Conservation (phyloP, 2,888 invertebrate species). For the Gasteruption jaculator region DNA sequence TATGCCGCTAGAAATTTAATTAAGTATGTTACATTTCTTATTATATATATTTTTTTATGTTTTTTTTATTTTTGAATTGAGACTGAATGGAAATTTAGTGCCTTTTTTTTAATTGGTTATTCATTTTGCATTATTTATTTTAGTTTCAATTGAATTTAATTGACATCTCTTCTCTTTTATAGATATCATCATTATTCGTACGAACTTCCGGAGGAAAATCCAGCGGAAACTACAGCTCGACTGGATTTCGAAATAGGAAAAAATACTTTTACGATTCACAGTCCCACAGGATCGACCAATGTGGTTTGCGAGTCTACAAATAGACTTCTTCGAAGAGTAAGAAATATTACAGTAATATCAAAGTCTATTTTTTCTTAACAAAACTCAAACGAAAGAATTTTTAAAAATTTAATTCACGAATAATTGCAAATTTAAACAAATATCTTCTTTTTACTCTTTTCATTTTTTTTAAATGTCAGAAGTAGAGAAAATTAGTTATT, state of each 20-base stretch:
- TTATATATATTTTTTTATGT: conserved; percentile 7
- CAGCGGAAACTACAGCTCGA: conserved; percentile 20
- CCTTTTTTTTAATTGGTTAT: conserved; percentile 1
- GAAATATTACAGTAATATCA: conserved; percentile 6
- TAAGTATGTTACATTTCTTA: conserved; percentile 53
- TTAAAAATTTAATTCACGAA: no score
- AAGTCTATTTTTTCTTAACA: no score
- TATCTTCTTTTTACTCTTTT: no score
- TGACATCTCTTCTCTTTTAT: conserved; percentile 20
- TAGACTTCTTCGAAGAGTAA: conserved; percentile 41
- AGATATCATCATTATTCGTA: conserved; percentile 69
- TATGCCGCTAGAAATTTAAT: conserved; percentile 78
- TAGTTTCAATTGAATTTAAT: conserved; percentile 4
- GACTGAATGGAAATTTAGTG: no score
- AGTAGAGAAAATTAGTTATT: no score
- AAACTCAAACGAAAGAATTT: no score
- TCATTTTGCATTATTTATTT: conserved; percentile 8
- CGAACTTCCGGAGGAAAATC: conserved; percentile 58
- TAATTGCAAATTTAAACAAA: no score
- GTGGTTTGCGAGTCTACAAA: conserved; percentile 37
- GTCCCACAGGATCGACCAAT: conserved; percentile 25
- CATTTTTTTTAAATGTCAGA: no score
- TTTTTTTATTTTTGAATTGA: no score
- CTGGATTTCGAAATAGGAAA: conserved; percentile 26
- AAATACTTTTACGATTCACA: conserved; percentile 17